Base-by-base conservation (phyloP, 1,140 invertebrate species). In the Cheumatopsyche charites region DNA sequence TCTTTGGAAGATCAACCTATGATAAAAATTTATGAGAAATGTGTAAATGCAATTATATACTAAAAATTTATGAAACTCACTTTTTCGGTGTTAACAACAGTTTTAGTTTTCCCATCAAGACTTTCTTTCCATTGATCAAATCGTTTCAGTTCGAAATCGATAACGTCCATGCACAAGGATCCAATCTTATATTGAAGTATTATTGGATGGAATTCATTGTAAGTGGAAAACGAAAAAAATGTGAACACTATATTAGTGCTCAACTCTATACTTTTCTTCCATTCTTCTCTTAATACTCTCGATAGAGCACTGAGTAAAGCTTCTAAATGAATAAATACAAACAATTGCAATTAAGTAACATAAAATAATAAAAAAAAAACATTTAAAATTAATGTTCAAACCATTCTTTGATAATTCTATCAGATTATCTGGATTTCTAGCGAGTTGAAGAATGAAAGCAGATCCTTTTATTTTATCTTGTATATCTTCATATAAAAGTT, bases 141-240 rank as follows among this genome's bases (percentile, higher is more conserved):
- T 63, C 96, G 89, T 78, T 91, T 90, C 29, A 99, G 84, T 83
- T 99, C 97, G 84, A 92, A 94, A 79, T 98, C 95, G 67, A 99
- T 90, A 55, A 98, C 92, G 83, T 97, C 95, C 90, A 99, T 96
- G 79, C 94, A 96, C 19, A 98, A 84, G 0, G 96, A 97, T 7
- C 96, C 96, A 81, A 96, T 94, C 90, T 94, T 81, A 68, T 84
- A 86, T 76, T 80, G 84, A 74, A 85, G 82, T 61, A 99, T 93
- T 11, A 98, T 90, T 42, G 91, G 89, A 82, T 99, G 97, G 84
- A 99, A 99, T 79, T 95, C 90, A 75, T 91, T 91, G 80, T 97
- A 99, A n/a, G 93, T 93, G 11, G 97, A 98, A 81, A 99, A 97
- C 80, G 95, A 98, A 80, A 97, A 96, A 84, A 99, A 99, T 74